Evolutionary conservation across 2,113 vertebrate genomes (phyloP).

Genomic region (Equus quagga): DNA sequence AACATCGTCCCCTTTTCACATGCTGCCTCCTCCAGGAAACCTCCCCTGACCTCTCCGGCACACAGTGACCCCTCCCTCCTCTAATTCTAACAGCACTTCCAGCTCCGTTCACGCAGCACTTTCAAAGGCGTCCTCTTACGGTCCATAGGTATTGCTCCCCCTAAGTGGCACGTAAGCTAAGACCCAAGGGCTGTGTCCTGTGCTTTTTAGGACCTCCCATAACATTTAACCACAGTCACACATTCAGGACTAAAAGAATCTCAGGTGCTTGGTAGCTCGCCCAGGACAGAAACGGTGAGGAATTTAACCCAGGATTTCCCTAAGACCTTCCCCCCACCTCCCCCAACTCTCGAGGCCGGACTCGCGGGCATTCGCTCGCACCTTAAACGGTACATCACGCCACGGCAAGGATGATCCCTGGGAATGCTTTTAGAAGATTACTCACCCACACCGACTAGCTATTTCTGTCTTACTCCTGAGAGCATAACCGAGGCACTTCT

Average conservation of each 20-base stretch:
- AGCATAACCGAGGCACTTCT: slow-evolving; percentile 47
- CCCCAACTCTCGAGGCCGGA: not conserved
- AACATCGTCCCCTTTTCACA: not conserved
- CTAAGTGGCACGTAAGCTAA: not conserved
- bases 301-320: not conserved
- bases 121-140: not conserved
- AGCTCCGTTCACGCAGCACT: not conserved
- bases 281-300: not conserved
- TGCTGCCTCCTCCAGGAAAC: not conserved
- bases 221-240: not conserved
- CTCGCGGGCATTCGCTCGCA: not conserved
- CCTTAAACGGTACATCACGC: not conserved
- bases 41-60: not conserved
- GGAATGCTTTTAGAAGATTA: slow-evolving; percentile 24
- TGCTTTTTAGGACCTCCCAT: not conserved
- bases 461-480: slow-evolving; percentile 73
- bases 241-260: not conserved
- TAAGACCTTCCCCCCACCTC: not conserved
- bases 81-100: no score
- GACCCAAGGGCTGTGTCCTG: not conserved
- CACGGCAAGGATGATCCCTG: not conserved
- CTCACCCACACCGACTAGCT: slow-evolving; percentile 66
- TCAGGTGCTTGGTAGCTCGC: not conserved
- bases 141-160: not conserved
- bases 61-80: not conserved